phyloP scores from a whole-genome alignment of 2,888 invertebrate genomes.

The Bimastos eiseni region DNA sequence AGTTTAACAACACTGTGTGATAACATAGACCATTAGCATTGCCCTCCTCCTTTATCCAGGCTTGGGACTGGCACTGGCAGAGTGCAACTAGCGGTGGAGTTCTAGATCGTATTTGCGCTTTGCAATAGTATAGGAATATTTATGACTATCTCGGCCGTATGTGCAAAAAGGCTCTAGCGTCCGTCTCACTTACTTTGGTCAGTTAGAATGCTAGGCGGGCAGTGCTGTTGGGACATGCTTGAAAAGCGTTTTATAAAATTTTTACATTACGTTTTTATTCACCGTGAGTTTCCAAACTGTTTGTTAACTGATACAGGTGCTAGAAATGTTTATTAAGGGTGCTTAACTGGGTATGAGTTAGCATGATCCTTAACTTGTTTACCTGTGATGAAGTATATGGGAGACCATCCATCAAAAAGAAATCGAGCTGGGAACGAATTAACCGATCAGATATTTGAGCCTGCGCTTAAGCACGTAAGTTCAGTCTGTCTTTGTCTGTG shows the following conservation, averaged over 20 bases:
- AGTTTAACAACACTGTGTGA: too few species aligned
- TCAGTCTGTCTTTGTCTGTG: too few species aligned
- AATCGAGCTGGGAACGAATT: conserved; percentile 92
- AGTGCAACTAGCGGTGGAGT: too few species aligned
- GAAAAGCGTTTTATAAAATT: too few species aligned
- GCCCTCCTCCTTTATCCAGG: too few species aligned
- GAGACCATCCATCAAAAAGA: conserved; percentile 91
- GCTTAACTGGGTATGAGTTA: neutral
- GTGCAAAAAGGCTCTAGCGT: too few species aligned
- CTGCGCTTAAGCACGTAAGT: conserved; percentile 83
- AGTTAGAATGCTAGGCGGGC: neutral
- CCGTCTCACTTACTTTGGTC: neutral
- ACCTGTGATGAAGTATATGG: conserved; percentile 85
- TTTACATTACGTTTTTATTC: neutral
- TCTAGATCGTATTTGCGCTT: too few species aligned
- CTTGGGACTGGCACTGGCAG: too few species aligned
- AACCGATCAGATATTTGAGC: conserved; percentile 96
- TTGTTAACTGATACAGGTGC: neutral
- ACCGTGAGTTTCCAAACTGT: neutral
- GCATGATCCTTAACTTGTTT: conserved; percentile 28
- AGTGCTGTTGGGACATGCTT: too few species aligned
- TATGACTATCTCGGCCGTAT: too few species aligned
- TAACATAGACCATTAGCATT: too few species aligned
- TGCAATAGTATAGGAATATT: too few species aligned
- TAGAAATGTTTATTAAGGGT: neutral